Conservation (phyloP, 2,113 vertebrate species). For the Calyptommatus sinebrachiatus region DNA sequence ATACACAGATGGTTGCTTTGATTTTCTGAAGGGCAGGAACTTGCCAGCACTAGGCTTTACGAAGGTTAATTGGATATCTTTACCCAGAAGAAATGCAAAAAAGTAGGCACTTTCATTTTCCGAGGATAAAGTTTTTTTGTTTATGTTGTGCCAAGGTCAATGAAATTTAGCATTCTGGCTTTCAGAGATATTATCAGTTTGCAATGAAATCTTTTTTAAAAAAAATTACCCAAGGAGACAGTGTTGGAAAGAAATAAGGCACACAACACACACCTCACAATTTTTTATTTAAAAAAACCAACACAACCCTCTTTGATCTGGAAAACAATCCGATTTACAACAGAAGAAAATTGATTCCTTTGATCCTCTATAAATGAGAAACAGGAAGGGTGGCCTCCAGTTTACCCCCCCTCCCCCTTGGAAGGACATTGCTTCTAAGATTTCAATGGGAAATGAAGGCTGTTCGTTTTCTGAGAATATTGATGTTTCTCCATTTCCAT, state of each 20-base stretch:
- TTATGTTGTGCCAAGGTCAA: slow-evolving; percentile 62
- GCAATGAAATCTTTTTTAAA: slow-evolving; percentile 45
- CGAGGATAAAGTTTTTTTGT: slow-evolving; percentile 55
- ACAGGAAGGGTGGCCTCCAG: not conserved
- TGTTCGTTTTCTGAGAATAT: not conserved
- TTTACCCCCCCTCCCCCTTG: not conserved
- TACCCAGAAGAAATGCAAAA: slow-evolving; percentile 69
- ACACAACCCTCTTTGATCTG: slow-evolving; percentile 43
- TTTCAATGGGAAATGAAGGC: not conserved
- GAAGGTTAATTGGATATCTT: slow-evolving; percentile 69
- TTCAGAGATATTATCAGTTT: slow-evolving; percentile 46
- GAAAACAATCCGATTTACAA: slow-evolving; percentile 61
- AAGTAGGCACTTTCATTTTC: slow-evolving; percentile 62
- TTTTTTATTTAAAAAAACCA: slow-evolving; percentile 25
- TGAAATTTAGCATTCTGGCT: slow-evolving; percentile 64
- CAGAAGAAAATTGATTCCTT: slow-evolving; percentile 61
- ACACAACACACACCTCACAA: slow-evolving; percentile 23
- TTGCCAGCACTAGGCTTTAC: slow-evolving; percentile 54
- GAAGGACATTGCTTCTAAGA: not conserved
- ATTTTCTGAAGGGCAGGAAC: slow-evolving; percentile 61
- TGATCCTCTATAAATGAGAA: slow-evolving; percentile 43
- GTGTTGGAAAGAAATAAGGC: slow-evolving; percentile 45
- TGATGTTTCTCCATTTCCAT: not conserved
- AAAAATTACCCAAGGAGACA: slow-evolving; percentile 47
- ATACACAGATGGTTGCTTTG: slow-evolving; percentile 22